Percentiles rank a stretch among this genome's conserved stretches.
These are phyloP conservation scores for Arothron firmamentum DNA, from an alignment of 2,113 vertebrate genomes.

Conservation along the genomic window DNA sequence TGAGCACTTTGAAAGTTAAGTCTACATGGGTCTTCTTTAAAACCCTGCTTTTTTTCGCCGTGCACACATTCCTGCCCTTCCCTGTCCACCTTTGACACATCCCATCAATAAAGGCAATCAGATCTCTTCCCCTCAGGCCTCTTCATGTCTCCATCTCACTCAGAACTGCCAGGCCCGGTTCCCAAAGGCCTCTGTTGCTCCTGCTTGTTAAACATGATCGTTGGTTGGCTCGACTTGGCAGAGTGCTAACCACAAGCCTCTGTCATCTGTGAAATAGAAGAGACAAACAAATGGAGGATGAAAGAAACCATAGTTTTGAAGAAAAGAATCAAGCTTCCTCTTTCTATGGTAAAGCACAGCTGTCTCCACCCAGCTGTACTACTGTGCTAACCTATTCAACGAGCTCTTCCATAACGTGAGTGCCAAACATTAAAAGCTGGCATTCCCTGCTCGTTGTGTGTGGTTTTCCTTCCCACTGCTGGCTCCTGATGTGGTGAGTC, in stretches of 20 bases:
- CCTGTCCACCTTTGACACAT: conserved; percentile 13
- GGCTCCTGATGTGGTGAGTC: conserved; percentile 40
- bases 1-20: conserved; percentile 23
- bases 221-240: conserved; percentile 13
- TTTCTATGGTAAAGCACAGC: no score
- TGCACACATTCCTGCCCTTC: conserved; percentile 8
- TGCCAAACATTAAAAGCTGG: conserved; percentile 21
- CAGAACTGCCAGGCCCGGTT: conserved; percentile 26
- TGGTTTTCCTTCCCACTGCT: conserved; percentile 30
- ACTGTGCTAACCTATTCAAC: no score
- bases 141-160: conserved; percentile 23
- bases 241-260: conserved; percentile 31
- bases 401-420: background rate
- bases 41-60: conserved; percentile 14
- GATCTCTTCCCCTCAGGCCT: conserved; percentile 1
- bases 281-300: background rate
- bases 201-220: conserved; percentile 55
- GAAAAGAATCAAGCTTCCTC: no score
- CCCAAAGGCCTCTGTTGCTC: conserved; percentile 44
- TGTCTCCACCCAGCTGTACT: no score
- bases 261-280: conserved; percentile 8
- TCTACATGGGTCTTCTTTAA: conserved; percentile 31
- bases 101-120: conserved; percentile 34
- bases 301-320: no score
- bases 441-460: conserved; percentile 1